Conservation (phyloP, 1,140 invertebrate species). For the Magallana angulata region DNA sequence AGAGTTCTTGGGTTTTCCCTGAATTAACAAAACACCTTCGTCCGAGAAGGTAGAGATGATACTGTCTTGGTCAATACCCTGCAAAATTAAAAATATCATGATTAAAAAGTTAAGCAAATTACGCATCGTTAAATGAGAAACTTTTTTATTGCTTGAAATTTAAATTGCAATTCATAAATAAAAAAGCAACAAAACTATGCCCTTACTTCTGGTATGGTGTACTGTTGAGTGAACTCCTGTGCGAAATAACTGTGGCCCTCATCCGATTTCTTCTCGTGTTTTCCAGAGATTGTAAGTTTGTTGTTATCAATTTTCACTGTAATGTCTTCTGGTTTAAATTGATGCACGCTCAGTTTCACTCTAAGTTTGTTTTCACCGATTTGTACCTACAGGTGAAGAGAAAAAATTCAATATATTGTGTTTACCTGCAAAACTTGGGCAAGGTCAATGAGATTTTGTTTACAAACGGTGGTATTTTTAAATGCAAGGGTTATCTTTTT, state of each 20-base stretch:
- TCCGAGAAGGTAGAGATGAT: not conserved
- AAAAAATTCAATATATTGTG: not conserved
- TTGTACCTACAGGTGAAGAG: not conserved
- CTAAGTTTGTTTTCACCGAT: not conserved
- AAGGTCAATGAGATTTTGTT: no score
- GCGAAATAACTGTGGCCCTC: constrained; percentile 26
- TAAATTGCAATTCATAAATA: not conserved
- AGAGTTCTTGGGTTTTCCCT: not conserved
- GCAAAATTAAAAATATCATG: not conserved
- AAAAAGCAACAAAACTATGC: no score
- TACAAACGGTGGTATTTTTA: no score
- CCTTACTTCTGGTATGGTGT: not conserved
- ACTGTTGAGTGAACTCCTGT: constrained; percentile 18
- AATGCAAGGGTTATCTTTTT: no score
- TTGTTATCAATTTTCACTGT: constrained; percentile 1
- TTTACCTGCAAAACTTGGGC: no score
- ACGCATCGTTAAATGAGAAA: not conserved
- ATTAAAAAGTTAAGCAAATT: not conserved
- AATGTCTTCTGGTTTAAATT: constrained; percentile 11
- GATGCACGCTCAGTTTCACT: not conserved
- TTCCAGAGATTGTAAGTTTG: not conserved
- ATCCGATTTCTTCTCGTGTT: constrained; percentile 14
- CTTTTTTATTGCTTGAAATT: not conserved
- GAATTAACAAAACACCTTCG: constrained; percentile 7
- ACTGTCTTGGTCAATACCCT: constrained; percentile 2